A percentile compares a stretch with the other conserved stretches of the same genome.
Evolutionary conservation across 2,888 invertebrate genomes (phyloP).

Genomic region (Malthinus seriepunctatus): DNA sequence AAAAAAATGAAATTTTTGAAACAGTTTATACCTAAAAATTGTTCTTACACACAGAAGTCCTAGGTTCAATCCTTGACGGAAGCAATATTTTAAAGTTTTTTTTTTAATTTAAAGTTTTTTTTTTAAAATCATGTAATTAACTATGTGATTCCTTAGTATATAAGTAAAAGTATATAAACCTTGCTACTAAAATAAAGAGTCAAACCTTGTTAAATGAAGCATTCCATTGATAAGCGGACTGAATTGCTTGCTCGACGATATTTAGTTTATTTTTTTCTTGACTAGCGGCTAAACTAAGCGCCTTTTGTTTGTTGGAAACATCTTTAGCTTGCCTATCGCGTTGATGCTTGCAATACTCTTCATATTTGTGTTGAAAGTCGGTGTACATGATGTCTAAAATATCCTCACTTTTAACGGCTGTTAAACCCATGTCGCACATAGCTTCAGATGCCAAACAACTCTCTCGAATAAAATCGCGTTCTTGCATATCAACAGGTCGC

Average conservation of each 20-base stretch:
- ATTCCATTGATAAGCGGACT: slow-evolving; percentile 90
- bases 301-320: slow-evolving; percentile 68
- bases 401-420: slow-evolving; percentile 89
- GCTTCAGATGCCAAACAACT: slow-evolving; percentile 81
- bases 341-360: slow-evolving; percentile 81
- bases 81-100: too few species aligned
- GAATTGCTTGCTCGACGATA: slow-evolving; percentile 79
- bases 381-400: slow-evolving; percentile 94
- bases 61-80: too few species aligned
- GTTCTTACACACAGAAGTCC: too few species aligned
- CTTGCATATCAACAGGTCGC: slow-evolving; percentile 86
- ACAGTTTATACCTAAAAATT: too few species aligned
- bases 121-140: too few species aligned
- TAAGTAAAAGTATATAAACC: too few species aligned
- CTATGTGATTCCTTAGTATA: too few species aligned
- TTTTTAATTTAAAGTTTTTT: too few species aligned
- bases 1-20: too few species aligned
- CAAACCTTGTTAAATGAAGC: slow-evolving; percentile 73
- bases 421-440: slow-evolving; percentile 91
- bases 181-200: neutral
- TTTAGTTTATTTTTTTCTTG: slow-evolving; percentile 63
- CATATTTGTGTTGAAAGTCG: slow-evolving; percentile 94
- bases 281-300: slow-evolving; percentile 61
- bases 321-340: slow-evolving; percentile 71
- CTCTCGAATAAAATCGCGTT: slow-evolving; percentile 84